Evolutionary conservation across 2,888 invertebrate genomes (phyloP), one percentile per base, ranked within the genome.

Genomic region (Andricus curvator): DNA sequence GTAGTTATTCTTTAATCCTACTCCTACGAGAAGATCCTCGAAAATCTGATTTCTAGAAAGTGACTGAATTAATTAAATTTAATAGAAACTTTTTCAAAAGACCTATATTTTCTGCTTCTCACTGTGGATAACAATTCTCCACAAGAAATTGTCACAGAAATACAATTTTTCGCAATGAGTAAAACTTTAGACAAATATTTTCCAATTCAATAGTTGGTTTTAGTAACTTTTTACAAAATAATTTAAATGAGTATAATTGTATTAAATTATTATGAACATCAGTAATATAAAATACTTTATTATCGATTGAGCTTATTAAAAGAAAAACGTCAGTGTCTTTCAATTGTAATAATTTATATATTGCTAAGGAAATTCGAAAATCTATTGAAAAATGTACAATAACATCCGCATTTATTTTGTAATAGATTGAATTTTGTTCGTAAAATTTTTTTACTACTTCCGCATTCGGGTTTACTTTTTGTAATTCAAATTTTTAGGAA

Each of bases 11-110:
- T 13, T 25, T 11, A 15, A 62, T 22, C 22, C 25, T 25, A 25
- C 62, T 25, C 25, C 13, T 25, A 13, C 5, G 13, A 62, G 25
- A 15, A 4, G 25, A 62, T 62, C 4, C n/a, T 48, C 17, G 48
- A 25, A n/a, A 62, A 62, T 62, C 25, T 25, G 15, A 62, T 62
- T 62, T 62, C 25, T 22, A 62, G 62, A 62, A 62, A 62, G 62
- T 25, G 5, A 13, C 25, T 62, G 62, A 62, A 62, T 62, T 13
- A 25, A 62, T 62, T 62, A 22, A 13, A 25, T 62, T 56, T 9
- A 22, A 25, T 15, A 13, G 11, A 5, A 25, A 62, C 22, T 25
- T 11, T 62, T 62, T 62, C 0, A 25, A 25, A 25, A 62, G 1
- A 25, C 11, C n/a, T 56, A 4, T 62, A 62, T 25, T 62, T 25